These are phyloP conservation scores for Pelecanoides urinatrix DNA, from an alignment of 2,113 vertebrate species.

Conservation along the genomic window DNA sequence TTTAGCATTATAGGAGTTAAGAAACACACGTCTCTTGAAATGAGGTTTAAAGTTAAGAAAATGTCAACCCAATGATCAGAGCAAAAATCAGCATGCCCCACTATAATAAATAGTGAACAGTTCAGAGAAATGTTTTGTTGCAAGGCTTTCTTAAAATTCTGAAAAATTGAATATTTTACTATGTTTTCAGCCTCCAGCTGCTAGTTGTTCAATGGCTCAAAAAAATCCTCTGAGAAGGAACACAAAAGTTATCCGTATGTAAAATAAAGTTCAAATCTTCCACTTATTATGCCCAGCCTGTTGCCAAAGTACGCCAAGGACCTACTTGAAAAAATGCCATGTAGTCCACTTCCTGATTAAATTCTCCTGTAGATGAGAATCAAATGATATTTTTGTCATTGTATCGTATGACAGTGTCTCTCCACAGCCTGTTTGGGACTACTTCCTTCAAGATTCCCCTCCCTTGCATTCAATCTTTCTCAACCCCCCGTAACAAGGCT, in stretches of 20 bases:
- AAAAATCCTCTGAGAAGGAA: constrained; percentile 56
- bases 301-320: constrained; percentile 67
- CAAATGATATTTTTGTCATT: constrained; percentile 16
- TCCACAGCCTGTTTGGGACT: background rate
- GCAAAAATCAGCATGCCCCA: background rate
- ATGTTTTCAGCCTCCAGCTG: constrained; percentile 58
- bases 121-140: constrained; percentile 57
- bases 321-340: constrained; percentile 71
- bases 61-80: constrained; percentile 65
- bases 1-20: constrained; percentile 1
- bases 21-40: constrained; percentile 56
- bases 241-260: constrained; percentile 24
- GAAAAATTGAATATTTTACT: constrained; percentile 40
- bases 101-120: constrained; percentile 36
- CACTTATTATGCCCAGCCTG: constrained; percentile 48
- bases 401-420: background rate
- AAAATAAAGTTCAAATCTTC: constrained; percentile 59
- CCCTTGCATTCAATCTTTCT: background rate
- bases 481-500: background rate
- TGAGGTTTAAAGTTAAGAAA: constrained; percentile 28
- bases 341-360: constrained; percentile 71
- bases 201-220: constrained; percentile 10
- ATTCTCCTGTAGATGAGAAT: constrained; percentile 40
- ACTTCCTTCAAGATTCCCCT: background rate
- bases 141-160: constrained; percentile 39